Percentiles rank a stretch among this genome's conserved stretches.
Conservation (phyloP, 1,140 invertebrate species). For the Panagrolaimus sp. region DNA sequence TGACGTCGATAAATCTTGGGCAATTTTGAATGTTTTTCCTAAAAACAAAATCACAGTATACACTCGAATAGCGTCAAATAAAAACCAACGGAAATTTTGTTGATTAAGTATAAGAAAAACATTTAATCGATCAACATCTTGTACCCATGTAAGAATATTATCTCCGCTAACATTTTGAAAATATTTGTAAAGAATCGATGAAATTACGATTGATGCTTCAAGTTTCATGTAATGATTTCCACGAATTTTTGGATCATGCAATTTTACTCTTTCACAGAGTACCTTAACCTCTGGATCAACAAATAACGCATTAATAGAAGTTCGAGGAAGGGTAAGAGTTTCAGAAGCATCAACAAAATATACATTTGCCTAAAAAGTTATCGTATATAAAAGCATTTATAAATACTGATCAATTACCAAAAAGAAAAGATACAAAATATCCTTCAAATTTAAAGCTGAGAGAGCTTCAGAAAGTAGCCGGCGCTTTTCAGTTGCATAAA, state of each 20-base stretch:
- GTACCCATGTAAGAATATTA: neutral
- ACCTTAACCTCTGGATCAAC: neutral
- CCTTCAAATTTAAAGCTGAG: neutral
- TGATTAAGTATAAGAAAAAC: neutral
- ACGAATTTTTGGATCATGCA: neutral
- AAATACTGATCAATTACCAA: neutral
- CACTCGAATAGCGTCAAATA: too few species aligned
- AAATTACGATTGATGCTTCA: neutral
- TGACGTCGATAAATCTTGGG: neutral
- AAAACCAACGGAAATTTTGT: neutral
- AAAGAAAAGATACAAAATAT: slow-evolving; percentile 1
- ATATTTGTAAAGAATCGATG: neutral
- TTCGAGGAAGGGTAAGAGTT: neutral
- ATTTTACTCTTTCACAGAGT: neutral
- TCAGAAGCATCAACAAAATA: slow-evolving; percentile 1
- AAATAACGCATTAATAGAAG: neutral
- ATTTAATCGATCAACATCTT: neutral
- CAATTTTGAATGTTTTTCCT: neutral
- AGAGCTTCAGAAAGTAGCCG: neutral
- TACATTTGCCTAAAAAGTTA: neutral
- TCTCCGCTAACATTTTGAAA: neutral
- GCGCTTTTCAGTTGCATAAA: neutral
- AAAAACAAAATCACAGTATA: too few species aligned
- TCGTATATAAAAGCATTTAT: neutral
- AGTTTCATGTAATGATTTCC: neutral